Base-by-base conservation (phyloP, 2,888 invertebrate species). In the Hetaerina titia region DNA sequence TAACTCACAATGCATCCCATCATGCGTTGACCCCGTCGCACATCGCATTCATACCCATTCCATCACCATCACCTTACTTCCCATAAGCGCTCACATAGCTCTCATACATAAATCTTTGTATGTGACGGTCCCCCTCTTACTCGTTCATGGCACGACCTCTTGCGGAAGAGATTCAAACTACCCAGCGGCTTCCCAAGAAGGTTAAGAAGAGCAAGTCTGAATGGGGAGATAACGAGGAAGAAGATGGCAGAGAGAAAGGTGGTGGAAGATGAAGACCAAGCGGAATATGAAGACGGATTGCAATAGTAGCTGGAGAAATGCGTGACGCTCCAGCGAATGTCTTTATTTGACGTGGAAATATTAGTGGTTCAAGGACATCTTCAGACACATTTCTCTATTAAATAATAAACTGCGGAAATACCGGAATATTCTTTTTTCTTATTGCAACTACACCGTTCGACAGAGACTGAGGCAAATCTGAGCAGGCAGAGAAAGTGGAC, bases 71-170 rank as follows among this genome's bases (percentile, higher is more conserved):
- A 58, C 58, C 89, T 58, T 58, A 56, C 92, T 69, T 92, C 56
- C 92, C 92, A 92, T 92, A 92, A 92, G 92, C 92, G 69, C 64
- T 92, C 92, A n/a, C 92, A 74, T 74, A 56, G 92, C 92, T 69
- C 74, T 92, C 90, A 19, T 22, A 69, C 90, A 90, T 90, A 90
- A 90, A 90, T 90, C 90, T 64, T 57, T 45, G 92, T 45, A 92
- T 92, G 92, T 60, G 92, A 92, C 92, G 92, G 92, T 92, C 92
- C 90, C 90, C 64, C 64, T 64, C 64, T 63, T 64, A 22, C 92
- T 92, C 92, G 92, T 45, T 45, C 45, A 45, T 60, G 69, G 69
- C 92, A 92, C 92, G 69, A 92, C 92, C 57, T 56, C 56, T 56
- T 56, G 92, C 92, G 92, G 92, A 92, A 92, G 69, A 57, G 69